Base-by-base conservation (phyloP, 2,113 vertebrate species). In the Andinoacara biseriatus region DNA sequence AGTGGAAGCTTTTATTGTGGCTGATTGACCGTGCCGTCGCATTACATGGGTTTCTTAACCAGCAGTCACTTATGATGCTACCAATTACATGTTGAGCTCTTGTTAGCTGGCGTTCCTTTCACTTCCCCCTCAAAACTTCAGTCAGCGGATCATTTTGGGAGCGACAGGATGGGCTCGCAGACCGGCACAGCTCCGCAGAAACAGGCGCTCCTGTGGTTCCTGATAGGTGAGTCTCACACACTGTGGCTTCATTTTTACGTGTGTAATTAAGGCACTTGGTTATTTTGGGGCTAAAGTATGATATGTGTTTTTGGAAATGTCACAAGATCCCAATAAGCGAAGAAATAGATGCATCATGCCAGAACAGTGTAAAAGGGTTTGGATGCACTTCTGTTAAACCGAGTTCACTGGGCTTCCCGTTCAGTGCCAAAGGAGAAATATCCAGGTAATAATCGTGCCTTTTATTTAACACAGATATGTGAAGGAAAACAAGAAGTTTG, bases 121-220 rank as follows among this genome's bases (percentile, higher is more conserved):
- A 43, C 78, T 35, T 56, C 18, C 31, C 15, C 74, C 74, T 52
- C 26, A 1, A 69, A 90, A 92, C 83, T 94, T 91, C 69, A 58
- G 75, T 56, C 78, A 20, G 80, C 13, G 78, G 83, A 82, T 83
- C 80, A 6, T 67, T 86, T 10, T 7, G 14, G 78, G 57, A 59
- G 78, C 61, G 84, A 18, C 81, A 90, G 86, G 86, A 94, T 93
- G 93, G 83, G 80, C 46, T 52, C 86, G 13, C 86, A 7, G 69
- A 61, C 9, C 83, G 49, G 89, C 1, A 52, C 86, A 40, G 78
- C 78, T 74, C 78, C 17, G 82, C 85, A 76, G 60, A 91, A 49
- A 88, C 87, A 83, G 20, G 31, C 84, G 78, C 93, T 94, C 24
- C 88, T 93, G 74, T 94, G 92, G 79, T 74, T 92, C 77, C 8